phyloP scores from a whole-genome alignment of 2,797 vertebrate genomes.

The Argyrosomus regius region DNA sequence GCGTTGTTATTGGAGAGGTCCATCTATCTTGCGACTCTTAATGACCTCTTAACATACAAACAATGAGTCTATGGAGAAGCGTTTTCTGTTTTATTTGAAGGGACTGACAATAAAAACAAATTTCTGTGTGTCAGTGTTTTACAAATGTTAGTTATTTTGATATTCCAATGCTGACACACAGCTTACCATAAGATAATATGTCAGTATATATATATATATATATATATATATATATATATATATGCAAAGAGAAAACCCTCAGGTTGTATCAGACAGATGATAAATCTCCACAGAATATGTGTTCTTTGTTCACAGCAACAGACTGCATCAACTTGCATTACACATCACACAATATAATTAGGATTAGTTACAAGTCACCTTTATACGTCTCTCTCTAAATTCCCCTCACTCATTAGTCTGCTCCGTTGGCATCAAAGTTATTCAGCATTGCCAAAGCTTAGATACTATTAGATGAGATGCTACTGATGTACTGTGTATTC shows the following conservation, averaged over 20 bases:
- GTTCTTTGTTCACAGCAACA: not conserved
- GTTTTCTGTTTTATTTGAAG: not conserved
- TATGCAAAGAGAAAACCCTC: too few relatives aligned
- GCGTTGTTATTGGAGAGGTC: not conserved
- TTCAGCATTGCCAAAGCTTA: not conserved
- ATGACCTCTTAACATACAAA: not conserved
- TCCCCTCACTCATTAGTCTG: not conserved
- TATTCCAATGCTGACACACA: not conserved
- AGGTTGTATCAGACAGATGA: not conserved
- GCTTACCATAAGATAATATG: not conserved
- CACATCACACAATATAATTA: not conserved
- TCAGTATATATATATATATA: too few relatives aligned
- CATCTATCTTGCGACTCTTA: not conserved
- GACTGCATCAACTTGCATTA: not conserved
- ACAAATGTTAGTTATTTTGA: not conserved
- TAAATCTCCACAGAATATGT: not conserved
- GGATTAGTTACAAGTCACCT: not conserved
- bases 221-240: too few relatives aligned
- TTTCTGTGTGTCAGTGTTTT: not conserved
- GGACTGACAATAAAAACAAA: not conserved
- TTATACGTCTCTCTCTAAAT: not conserved
- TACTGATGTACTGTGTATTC: not conserved
- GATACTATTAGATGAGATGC: not conserved
- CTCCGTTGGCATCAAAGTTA: not conserved
- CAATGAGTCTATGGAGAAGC: not conserved